These are phyloP conservation scores for Cyanoramphus novaezelandiae DNA, from an alignment of 2,113 vertebrate genomes.

Conservation along the genomic window DNA sequence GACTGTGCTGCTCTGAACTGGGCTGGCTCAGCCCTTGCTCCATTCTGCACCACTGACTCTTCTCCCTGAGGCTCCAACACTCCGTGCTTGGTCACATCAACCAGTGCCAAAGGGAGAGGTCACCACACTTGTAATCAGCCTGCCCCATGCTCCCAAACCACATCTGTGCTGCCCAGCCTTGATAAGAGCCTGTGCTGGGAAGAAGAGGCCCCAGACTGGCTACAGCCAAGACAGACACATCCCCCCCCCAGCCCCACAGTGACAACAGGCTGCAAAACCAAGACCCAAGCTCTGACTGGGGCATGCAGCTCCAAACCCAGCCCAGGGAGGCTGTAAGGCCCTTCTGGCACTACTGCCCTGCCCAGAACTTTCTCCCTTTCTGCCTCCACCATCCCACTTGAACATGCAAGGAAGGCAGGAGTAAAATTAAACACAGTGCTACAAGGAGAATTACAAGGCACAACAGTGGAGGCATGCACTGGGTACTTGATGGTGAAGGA, in stretches of 20 bases:
- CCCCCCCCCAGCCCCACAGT: background rate
- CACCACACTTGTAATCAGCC: background rate
- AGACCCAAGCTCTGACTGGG: background rate
- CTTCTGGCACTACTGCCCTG: background rate
- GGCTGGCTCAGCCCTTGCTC: background rate
- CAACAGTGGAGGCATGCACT: background rate
- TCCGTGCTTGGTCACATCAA: background rate
- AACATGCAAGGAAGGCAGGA: background rate
- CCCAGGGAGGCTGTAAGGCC: accelerated
- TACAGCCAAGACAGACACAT: background rate
- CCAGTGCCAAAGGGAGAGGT: background rate
- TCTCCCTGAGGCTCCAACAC: background rate
- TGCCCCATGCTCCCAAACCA: background rate
- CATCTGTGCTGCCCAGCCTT: background rate
- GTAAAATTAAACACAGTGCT: background rate
- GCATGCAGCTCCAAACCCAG: background rate
- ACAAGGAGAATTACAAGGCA: background rate
- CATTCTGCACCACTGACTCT: background rate
- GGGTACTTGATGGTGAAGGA: background rate
- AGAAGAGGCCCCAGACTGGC: background rate
- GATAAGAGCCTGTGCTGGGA: background rate
- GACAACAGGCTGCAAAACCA: background rate
- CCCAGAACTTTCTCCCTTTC: background rate
- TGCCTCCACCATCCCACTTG: background rate
- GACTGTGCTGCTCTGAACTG: background rate